Conservation (phyloP, 2,888 invertebrate species). For the Leptarthrus brevirostris region DNA sequence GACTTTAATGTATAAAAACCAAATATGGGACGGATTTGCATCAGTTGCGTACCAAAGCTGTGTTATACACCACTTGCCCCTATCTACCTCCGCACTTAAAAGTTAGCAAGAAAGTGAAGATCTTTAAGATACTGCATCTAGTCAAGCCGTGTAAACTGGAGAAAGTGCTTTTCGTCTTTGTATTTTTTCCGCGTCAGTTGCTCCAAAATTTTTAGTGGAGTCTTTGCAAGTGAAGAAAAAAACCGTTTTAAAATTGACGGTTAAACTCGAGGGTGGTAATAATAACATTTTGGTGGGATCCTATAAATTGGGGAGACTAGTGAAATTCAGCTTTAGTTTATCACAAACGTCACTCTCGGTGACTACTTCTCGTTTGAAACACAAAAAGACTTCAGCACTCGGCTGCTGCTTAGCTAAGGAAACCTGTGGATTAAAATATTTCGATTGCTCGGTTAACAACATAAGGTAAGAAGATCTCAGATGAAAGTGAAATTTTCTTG, state of each 20-base stretch:
- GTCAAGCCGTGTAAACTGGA: conserved; percentile 4
- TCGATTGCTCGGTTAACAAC: conserved; percentile 16
- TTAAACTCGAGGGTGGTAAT: conserved; percentile 23
- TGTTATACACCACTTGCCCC: background rate
- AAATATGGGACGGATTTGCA: conserved; percentile 8
- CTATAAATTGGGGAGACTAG: conserved; percentile 46
- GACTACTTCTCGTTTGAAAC: conserved; percentile 15
- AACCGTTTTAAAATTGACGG: background rate
- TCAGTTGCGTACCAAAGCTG: conserved; percentile 11
- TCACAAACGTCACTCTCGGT: conserved; percentile 8
- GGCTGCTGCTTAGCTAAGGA: conserved; percentile 5
- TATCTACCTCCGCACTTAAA: conserved; percentile 13
- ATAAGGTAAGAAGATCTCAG: conserved; percentile 40
- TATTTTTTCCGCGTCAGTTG: conserved; percentile 7
- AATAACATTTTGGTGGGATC: conserved; percentile 45
- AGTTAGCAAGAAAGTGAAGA: conserved; percentile 22
- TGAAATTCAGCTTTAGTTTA: conserved; percentile 44
- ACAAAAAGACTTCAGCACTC: conserved; percentile 11
- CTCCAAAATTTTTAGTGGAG: conserved; percentile 31
- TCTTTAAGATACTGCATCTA: conserved; percentile 21
- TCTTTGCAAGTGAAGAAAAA: conserved; percentile 7
- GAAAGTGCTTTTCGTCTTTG: conserved; percentile 22
- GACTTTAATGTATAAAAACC: conserved; percentile 33
- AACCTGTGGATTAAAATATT: conserved; percentile 43
- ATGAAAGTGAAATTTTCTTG: conserved; percentile 44